A percentile compares a stretch with the other conserved stretches of the same genome.
Evolutionary conservation across 2,113 vertebrate species (phyloP).

Genomic region (Rostratula benghalensis): DNA sequence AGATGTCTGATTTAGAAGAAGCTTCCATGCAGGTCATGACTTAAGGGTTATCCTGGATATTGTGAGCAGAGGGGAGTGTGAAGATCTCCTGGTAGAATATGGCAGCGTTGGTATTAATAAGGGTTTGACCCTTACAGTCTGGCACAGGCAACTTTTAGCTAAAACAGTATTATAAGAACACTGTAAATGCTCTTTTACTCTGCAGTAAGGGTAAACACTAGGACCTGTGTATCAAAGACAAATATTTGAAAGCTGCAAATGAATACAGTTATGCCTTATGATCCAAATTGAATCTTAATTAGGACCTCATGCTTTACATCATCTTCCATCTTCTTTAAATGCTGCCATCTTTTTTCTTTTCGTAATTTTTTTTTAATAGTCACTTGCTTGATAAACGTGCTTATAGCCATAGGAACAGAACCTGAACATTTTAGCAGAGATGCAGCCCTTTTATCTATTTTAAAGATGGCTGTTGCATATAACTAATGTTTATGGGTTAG

Average conservation of each 20-base stretch:
- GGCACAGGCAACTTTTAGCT: not conserved
- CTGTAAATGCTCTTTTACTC: not conserved
- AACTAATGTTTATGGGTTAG: not conserved
- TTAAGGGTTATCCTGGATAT: not conserved
- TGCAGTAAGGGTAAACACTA: not conserved
- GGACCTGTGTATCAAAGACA: not conserved
- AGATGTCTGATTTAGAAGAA: not conserved
- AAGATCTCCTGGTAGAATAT: not conserved
- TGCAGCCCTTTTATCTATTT: not conserved
- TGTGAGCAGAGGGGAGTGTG: not conserved
- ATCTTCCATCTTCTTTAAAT: not conserved
- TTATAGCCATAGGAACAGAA: not conserved
- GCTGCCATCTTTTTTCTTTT: not conserved
- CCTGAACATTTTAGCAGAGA: not conserved
- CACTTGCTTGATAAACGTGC: not conserved
- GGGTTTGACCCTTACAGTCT: not conserved
- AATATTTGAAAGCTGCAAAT: not conserved
- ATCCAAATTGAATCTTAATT: not conserved
- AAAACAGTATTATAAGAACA: not conserved
- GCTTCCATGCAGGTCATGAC: not conserved
- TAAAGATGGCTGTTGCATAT: not conserved
- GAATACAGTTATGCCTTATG: not conserved
- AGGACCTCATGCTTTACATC: not conserved
- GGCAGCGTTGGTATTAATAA: not conserved
- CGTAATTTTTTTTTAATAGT: not conserved